Percentiles rank a stretch among this genome's conserved stretches.
Conservation (phyloP, 2,888 invertebrate species). For the Sinhomidia bicolor region DNA sequence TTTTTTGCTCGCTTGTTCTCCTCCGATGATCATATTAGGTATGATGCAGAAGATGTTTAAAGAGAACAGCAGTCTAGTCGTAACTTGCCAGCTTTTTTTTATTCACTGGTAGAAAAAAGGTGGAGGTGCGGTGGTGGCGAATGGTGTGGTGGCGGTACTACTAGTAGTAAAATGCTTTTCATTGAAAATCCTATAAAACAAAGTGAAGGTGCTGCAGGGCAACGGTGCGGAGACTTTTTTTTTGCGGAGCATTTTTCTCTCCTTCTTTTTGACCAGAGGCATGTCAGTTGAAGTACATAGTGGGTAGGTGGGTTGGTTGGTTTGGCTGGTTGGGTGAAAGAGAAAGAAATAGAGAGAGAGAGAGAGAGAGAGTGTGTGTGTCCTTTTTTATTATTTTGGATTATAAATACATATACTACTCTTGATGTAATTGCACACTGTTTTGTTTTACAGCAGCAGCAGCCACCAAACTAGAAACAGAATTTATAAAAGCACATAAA, state of each 20-base stretch:
- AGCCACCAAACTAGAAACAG: neutral
- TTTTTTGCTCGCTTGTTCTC: neutral
- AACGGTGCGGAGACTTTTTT: conserved; percentile 24
- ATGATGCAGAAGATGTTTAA: no score
- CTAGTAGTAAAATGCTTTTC: conserved; percentile 31
- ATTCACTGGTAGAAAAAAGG: neutral
- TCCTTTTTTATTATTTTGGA: neutral
- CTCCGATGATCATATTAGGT: no score
- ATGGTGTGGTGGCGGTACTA: neutral
- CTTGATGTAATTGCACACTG: conserved; percentile 20
- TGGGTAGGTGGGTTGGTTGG: neutral
- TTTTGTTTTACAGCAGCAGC: neutral
- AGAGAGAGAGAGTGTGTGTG: neutral
- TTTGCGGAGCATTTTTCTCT: neutral
- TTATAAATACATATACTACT: conserved; percentile 25
- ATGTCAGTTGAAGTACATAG: no score
- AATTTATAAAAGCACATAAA: conserved; percentile 32
- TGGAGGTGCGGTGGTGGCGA: neutral
- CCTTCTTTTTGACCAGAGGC: conserved; percentile 39
- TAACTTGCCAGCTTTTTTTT: neutral
- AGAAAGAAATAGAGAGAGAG: no score
- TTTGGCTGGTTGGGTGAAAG: neutral
- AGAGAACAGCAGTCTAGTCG: conserved; percentile 5
- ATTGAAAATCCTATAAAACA: conserved; percentile 35
- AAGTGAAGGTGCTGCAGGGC: conserved; percentile 38